Evolutionary conservation across 53 echinoderm and acorn worm genomes (phyloP).

Genomic region (Stichopus horrens): DNA sequence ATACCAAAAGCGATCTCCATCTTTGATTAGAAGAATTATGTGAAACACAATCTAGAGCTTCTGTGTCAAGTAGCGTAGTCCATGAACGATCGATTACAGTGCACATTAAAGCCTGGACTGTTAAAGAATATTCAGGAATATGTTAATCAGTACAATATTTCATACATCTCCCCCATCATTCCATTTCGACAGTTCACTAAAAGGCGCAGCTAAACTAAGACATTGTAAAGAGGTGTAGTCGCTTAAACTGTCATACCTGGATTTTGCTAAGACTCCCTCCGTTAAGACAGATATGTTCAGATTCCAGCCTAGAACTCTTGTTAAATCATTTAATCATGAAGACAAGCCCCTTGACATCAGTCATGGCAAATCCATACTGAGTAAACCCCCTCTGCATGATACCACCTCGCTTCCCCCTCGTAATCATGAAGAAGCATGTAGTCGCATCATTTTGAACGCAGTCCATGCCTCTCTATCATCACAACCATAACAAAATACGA

Average conservation of each 20-base stretch:
- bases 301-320: conserved; percentile 41
- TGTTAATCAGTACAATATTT: conserved; percentile 41
- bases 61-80: neutral
- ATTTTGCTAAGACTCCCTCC: conserved; percentile 56
- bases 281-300: conserved; percentile 64
- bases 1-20: conserved; percentile 44
- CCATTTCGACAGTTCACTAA: conserved; percentile 55
- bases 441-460: neutral
- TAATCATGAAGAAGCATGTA: conserved; percentile 9
- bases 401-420: conserved; percentile 18
- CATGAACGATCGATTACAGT: conserved; percentile 52
- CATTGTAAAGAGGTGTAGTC: conserved; percentile 45
- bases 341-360: conserved; percentile 51
- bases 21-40: conserved; percentile 28
- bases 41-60: conserved; percentile 14
- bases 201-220: conserved; percentile 46
- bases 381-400: neutral
- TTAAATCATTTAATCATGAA: conserved; percentile 42
- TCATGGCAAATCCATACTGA: conserved; percentile 19
- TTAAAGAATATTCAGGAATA: conserved; percentile 54
- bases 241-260: conserved; percentile 32
- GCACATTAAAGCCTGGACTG: conserved; percentile 38
- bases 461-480: neutral
- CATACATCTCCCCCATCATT: conserved; percentile 42
- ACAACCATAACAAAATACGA: neutral